Conservation (phyloP, 1,140 invertebrate species). For the Pseudomyrmex dendroicus region DNA sequence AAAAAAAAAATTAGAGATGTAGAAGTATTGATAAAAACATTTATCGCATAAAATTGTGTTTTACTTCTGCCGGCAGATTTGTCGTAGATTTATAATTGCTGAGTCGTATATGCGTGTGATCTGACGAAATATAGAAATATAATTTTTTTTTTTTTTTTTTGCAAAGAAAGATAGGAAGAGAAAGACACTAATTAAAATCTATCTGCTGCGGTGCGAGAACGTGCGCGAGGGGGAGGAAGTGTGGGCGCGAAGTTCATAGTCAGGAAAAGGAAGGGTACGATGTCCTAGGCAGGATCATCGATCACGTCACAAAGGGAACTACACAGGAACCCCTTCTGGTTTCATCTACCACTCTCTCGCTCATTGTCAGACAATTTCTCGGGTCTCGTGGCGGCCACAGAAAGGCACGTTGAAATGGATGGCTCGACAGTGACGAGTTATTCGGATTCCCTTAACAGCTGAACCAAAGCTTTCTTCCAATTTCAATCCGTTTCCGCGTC, state of each 20-base stretch:
- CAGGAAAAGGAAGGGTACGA: slow-evolving; percentile 48
- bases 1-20: too few species aligned
- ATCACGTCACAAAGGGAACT: slow-evolving; percentile 70
- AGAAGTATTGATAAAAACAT: too few species aligned
- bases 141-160: too few species aligned
- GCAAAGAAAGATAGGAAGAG: neutral
- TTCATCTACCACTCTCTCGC: slow-evolving; percentile 66
- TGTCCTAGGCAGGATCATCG: slow-evolving; percentile 77
- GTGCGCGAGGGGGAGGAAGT: neutral
- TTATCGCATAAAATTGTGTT: too few species aligned
- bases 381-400: slow-evolving; percentile 28
- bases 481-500: slow-evolving; percentile 39
- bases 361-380: slow-evolving; percentile 73
- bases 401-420: slow-evolving; percentile 64
- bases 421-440: slow-evolving; percentile 51
- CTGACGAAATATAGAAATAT: too few species aligned
- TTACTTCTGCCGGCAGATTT: too few species aligned
- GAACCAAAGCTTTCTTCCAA: slow-evolving; percentile 41
- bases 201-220: neutral
- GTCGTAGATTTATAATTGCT: too few species aligned
- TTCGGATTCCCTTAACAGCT: slow-evolving; percentile 53
- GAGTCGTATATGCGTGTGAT: too few species aligned
- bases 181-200: slow-evolving; percentile 41
- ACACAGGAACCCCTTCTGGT: slow-evolving; percentile 65
- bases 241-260: slow-evolving; percentile 58